Evolutionary conservation across 2,797 vertebrate species (phyloP), one percentile per base, ranked within the genome.

Genomic region (Crenichthys baileyi): DNA sequence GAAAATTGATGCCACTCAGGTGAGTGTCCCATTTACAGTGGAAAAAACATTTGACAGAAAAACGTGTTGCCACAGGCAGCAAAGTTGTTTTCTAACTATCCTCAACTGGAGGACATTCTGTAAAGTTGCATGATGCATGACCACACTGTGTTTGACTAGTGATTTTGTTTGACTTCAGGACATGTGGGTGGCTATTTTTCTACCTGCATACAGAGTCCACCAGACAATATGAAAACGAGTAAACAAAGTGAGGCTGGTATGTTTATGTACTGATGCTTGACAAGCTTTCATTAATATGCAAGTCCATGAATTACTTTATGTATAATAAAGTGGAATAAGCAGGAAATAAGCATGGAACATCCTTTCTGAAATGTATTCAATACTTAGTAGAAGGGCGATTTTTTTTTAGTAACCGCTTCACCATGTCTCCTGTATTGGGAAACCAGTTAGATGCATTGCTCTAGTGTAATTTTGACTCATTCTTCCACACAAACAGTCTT

Each of bases 1-100:
- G 94, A 97, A 96, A 96, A 95, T 94, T 91, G 96, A 93, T 90
- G 94, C 95, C 92, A 96, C 95, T 92, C 97, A 98, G 97, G 98
- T 96, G 87, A 94, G 93, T 82, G 56, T 79, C 50, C 44, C 7
- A 44, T 79, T 79, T 74, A 53, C n/a, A 74, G 39, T n/a, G 55
- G 55, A 75, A 58, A 5, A 48, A 31, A 70, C 67, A 76, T 70
- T 56, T 65, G 0, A 79, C 26, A 46, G 81, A 83, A 68, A 39
- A 3, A 16, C 36, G 26, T 81, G 29, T 70, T 75, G 15, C 78
- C 70, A 18, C 39, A 39, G 46, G 15, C 58, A 39, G 15, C 46
- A 41, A 26, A 72, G 48, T 68, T 67, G 24, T 48, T 46, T 70
- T 26, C 36, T 67, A 24, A 16, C n/a, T 26, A 70, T 70, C 5